phyloP scores from a whole-genome alignment of 2,888 invertebrate species.

The Scaeva pyrastri region DNA sequence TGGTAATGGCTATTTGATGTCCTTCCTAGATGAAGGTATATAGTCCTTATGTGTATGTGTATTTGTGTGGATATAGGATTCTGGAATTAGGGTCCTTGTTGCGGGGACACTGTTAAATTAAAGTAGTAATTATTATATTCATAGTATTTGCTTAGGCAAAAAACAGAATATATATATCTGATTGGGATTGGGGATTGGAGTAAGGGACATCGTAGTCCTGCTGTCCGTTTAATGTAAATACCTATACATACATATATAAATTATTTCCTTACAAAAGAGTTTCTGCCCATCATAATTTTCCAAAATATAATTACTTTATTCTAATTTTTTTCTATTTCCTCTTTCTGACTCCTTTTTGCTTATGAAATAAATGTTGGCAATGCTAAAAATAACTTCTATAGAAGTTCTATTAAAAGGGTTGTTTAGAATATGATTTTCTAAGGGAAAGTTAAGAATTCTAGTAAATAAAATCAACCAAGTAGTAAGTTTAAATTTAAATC shows the following conservation, averaged over 20 bases:
- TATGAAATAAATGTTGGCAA: background rate
- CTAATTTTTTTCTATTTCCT: background rate
- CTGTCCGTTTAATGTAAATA: conserved; percentile 1
- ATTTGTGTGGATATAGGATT: background rate
- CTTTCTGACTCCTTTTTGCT: background rate
- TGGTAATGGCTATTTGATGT: conserved; percentile 26
- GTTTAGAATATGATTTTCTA: background rate
- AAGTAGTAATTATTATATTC: background rate
- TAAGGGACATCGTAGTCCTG: no score
- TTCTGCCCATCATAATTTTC: background rate
- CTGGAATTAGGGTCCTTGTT: background rate
- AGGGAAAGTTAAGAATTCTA: no score
- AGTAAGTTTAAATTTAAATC: no score
- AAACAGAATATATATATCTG: no score
- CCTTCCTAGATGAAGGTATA: conserved; percentile 5
- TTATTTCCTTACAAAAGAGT: background rate
- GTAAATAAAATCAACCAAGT: no score
- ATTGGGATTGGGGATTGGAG: background rate
- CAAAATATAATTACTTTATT: conserved; percentile 24
- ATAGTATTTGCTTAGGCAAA: conserved; percentile 5
- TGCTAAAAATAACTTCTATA: background rate
- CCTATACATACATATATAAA: no score
- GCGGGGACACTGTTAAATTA: background rate
- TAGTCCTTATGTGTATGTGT: background rate
- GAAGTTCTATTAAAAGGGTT: background rate